Evolutionary conservation across 2,797 vertebrate genomes (phyloP).

Genomic region (Helarctos malayanus): DNA sequence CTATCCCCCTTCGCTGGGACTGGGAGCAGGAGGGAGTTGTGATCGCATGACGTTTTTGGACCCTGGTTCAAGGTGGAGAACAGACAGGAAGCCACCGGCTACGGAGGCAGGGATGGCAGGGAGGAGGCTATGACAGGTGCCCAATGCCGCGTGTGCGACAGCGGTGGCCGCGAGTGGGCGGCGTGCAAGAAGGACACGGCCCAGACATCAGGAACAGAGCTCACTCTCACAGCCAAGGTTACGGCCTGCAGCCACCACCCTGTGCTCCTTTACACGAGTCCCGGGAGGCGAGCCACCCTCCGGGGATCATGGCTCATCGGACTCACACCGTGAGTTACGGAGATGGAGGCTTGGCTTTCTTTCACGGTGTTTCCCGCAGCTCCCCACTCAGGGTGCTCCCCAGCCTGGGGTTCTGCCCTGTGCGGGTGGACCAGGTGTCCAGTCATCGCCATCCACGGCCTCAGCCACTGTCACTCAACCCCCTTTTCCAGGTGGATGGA

Average conservation of each 20-base stretch:
- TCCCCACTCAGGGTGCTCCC: too few relatives aligned
- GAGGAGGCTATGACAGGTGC: rapidly evolving
- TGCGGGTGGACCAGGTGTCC: not conserved
- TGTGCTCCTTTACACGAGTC: not conserved
- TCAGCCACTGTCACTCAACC: rapidly evolving
- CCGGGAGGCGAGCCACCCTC: rapidly evolving
- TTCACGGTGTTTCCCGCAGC: too few relatives aligned
- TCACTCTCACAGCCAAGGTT: rapidly evolving
- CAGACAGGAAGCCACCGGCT: not conserved
- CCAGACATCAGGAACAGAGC: too few relatives aligned
- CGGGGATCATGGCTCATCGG: rapidly evolving
- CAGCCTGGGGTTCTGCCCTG: rapidly evolving
- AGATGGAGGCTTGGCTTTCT: not conserved
- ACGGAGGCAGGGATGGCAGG: not conserved
- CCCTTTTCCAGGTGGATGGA: not conserved
- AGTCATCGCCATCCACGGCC: rapidly evolving
- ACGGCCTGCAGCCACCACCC: rapidly evolving
- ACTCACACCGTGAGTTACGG: rapidly evolving
- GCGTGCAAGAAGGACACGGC: rapidly evolving
- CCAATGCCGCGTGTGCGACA: rapidly evolving
- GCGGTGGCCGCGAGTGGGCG: rapidly evolving
- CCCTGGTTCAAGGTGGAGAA: not conserved
- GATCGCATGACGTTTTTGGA: not conserved
- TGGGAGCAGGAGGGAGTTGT: not conserved
- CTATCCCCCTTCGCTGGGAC: not conserved